A percentile compares a stretch with the other conserved stretches of the same genome.
Conservation (phyloP, 2,888 invertebrate genomes). For the Sarcophaga caerulescens region DNA sequence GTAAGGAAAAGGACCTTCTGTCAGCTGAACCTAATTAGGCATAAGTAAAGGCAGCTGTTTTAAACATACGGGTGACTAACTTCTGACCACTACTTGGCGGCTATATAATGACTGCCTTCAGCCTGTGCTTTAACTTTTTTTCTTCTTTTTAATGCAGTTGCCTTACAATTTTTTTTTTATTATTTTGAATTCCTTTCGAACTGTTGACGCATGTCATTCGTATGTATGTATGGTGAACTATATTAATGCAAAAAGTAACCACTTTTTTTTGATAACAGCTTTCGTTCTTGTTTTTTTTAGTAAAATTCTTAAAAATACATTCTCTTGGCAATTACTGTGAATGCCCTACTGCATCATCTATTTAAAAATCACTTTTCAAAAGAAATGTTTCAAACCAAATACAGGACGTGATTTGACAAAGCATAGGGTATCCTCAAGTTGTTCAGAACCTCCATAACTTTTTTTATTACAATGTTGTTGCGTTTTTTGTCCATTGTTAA, state of each 20-base stretch:
- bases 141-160: conserved; percentile 2
- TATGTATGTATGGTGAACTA: not conserved
- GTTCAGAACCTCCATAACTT: too few relatives aligned
- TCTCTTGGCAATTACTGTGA: too few relatives aligned
- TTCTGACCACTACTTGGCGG: too few relatives aligned
- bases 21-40: conserved; percentile 1
- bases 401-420: too few relatives aligned
- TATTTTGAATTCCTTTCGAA: not conserved
- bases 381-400: too few relatives aligned
- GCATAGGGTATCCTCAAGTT: too few relatives aligned
- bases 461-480: not conserved
- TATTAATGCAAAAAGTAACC: conserved; percentile 26
- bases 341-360: too few relatives aligned
- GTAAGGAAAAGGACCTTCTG: not conserved
- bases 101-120: not conserved
- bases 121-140: conserved; percentile 17
- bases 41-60: conserved; percentile 37
- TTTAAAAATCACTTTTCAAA: too few relatives aligned
- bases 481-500: conserved; percentile 12
- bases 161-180: conserved; percentile 25
- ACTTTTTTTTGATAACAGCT: conserved; percentile 38
- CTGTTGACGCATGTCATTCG: conserved; percentile 57
- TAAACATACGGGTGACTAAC: conserved; percentile 40
- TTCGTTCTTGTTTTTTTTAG: conserved; percentile 16
- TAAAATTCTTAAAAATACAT: too few relatives aligned